Percentiles rank a stretch among this genome's conserved stretches.
phyloP scores from a whole-genome alignment of 2,113 vertebrate genomes.

The Phyllostomus hastatus region DNA sequence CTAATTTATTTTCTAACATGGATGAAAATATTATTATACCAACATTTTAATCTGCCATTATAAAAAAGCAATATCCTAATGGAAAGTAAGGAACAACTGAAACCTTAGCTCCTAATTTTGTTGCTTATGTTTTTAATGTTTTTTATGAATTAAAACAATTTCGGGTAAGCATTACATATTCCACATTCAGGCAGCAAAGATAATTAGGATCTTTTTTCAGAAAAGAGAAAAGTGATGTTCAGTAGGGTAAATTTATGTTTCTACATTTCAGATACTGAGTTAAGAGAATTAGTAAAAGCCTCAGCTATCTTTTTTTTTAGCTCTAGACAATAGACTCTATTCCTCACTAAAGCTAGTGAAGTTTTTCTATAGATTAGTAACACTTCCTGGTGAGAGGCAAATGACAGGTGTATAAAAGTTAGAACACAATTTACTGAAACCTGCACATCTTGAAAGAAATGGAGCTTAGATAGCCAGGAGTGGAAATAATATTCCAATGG shows the following conservation, averaged over 20 bases:
- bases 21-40: neutral
- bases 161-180: neutral
- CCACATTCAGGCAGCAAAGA: neutral
- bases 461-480: neutral
- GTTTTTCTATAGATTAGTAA: neutral
- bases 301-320: neutral
- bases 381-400: neutral
- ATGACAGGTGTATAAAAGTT: neutral
- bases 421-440: neutral
- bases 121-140: neutral
- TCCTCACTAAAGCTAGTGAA: neutral
- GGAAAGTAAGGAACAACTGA: neutral
- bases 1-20: neutral
- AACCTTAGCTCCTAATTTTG: neutral
- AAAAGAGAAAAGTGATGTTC: neutral
- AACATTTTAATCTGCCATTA: neutral
- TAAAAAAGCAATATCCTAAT: neutral
- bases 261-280: neutral
- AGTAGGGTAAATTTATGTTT: neutral
- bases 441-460: neutral
- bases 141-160: neutral
- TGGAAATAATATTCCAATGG: neutral
- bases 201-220: neutral
- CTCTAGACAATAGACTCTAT: neutral
- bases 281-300: neutral